A percentile compares a stretch with the other conserved stretches of the same genome.
phyloP scores from a whole-genome alignment of 2,888 invertebrate genomes.

The Cremastinae sp. region DNA sequence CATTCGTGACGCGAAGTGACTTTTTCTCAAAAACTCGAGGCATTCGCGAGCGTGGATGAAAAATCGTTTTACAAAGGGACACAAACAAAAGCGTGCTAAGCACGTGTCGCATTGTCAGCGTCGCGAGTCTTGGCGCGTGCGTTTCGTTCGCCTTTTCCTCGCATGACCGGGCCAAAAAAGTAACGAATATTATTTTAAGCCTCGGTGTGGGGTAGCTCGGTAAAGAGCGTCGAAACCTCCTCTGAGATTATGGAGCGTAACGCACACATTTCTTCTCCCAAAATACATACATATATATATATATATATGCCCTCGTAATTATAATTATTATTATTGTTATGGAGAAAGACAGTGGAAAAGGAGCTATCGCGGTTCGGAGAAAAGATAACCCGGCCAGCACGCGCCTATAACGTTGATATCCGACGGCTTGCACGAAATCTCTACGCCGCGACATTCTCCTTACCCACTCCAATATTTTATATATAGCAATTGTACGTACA shows the following conservation, averaged over 20 bases:
- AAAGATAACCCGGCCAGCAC: conserved; percentile 36
- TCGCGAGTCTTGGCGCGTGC: conserved; percentile 64
- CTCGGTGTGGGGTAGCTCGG: conserved; percentile 77
- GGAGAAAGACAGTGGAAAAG: conserved; percentile 52
- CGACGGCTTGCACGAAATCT: conserved; percentile 59
- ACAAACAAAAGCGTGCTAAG: conserved; percentile 74
- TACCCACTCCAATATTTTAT: conserved; percentile 47
- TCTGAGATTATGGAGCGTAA: conserved; percentile 76
- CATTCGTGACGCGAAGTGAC: too few species aligned
- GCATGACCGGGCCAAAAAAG: conserved; percentile 70
- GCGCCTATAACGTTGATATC: conserved; percentile 58
- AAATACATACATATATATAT: conserved; percentile 26
- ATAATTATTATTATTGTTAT: conserved; percentile 63
- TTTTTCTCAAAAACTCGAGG: too few species aligned
- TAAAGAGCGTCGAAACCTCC: conserved; percentile 76
- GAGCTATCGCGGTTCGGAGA: conserved; percentile 23
- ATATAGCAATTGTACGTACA: conserved; percentile 56
- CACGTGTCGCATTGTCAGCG: conserved; percentile 72
- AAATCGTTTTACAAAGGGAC: conserved; percentile 51
- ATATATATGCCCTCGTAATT: conserved; percentile 4
- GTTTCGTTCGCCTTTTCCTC: conserved; percentile 46
- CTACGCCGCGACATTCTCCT: conserved; percentile 49
- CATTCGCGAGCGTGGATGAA: conserved; percentile 46
- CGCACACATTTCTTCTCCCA: too few species aligned
- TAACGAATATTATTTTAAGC: conserved; percentile 79